phyloP scores from a whole-genome alignment of 2,113 vertebrate species.

The Xenopus laevis region DNA sequence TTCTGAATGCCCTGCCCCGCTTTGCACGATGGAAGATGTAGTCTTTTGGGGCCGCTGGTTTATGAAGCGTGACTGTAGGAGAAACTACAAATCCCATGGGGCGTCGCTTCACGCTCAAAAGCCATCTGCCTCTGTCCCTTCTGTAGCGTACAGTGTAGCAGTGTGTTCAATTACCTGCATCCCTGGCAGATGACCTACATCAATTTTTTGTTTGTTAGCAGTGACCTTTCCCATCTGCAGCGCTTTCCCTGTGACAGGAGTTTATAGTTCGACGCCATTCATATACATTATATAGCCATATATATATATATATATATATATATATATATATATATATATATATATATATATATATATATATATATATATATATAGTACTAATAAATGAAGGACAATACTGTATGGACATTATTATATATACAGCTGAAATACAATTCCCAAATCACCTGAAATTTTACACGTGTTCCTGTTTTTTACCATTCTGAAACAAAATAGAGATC shows the following conservation, averaged over 20 bases:
- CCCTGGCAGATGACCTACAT: conserved; percentile 33
- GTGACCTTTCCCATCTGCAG: conserved; percentile 4
- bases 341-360: too few species aligned
- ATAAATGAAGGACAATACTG: too few species aligned
- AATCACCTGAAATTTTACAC: too few species aligned
- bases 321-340: too few species aligned
- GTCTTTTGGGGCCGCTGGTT: conserved; percentile 1
- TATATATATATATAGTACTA: too few species aligned
- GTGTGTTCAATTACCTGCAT: conserved; percentile 25
- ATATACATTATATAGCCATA: too few species aligned
- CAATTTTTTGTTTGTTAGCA: neutral
- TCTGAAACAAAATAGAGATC: too few species aligned
- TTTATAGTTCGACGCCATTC: too few species aligned
- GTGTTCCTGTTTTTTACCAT: too few species aligned
- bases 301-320: too few species aligned
- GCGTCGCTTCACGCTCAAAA: neutral
- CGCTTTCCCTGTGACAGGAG: neutral
- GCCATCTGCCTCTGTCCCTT: conserved; percentile 38
- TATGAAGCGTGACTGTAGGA: neutral
- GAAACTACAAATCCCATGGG: conserved; percentile 34
- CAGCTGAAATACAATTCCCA: too few species aligned
- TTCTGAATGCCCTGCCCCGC: neutral
- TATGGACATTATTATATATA: too few species aligned
- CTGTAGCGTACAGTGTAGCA: conserved; percentile 6
- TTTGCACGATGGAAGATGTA: conserved; percentile 29